Conservation (phyloP, 1,140 invertebrate species). For the Phymastichus coffea region DNA sequence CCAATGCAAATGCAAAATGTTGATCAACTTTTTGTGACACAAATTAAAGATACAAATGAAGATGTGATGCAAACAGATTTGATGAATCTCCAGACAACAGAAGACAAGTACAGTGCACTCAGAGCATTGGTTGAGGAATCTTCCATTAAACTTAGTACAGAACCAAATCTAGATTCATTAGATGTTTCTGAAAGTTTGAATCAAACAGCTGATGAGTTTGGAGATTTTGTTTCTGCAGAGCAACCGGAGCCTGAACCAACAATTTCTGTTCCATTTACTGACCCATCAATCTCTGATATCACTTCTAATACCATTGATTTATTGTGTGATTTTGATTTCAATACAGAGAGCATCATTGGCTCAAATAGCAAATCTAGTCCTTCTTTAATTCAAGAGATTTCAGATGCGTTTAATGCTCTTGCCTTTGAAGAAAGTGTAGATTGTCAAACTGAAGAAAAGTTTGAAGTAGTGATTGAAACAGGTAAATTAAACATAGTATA, state of each 20-base stretch:
- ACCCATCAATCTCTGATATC: conserved; percentile 26
- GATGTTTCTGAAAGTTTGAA: conserved; percentile 4
- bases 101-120: conserved; percentile 58
- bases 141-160: conserved; percentile 21
- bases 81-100: conserved; percentile 49
- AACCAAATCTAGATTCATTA: conserved; percentile 16
- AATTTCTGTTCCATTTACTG: not conserved
- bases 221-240: conserved; percentile 60
- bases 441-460: conserved; percentile 37
- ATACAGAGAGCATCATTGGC: conserved; percentile 32
- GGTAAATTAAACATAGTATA: conserved; percentile 33
- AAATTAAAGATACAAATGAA: conserved; percentile 29
- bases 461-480: conserved; percentile 37
- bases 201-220: conserved; percentile 57
- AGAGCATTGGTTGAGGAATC: conserved; percentile 50
- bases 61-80: conserved; percentile 40
- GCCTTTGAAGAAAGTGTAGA: conserved; percentile 40
- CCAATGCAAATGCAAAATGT: conserved; percentile 19
- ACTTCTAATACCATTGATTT: conserved; percentile 40
- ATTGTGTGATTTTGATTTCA: conserved; percentile 49
- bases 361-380: conserved; percentile 34
- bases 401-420: conserved; percentile 48
- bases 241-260: conserved; percentile 29
- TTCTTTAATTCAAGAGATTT: conserved; percentile 44
- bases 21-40: conserved; percentile 28